Evolutionary conservation across 2,888 invertebrate genomes (phyloP), one percentile per base, ranked within the genome.

Genomic region (Lochmaea capreae): DNA sequence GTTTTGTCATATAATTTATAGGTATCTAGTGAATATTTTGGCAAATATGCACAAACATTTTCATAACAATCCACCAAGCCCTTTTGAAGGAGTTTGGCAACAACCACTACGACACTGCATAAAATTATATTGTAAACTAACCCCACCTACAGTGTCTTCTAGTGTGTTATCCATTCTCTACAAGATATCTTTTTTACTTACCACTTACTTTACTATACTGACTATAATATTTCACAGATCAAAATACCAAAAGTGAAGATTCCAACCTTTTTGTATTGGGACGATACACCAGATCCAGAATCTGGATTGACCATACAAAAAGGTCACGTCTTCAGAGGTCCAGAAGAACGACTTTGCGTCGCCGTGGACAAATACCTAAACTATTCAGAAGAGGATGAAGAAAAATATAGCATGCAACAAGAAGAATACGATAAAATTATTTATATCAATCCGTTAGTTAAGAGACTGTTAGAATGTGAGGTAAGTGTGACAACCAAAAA

Each of bases 371-470:
- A 39, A 4, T 79, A 78, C 65, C 69, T 81, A 22, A 71, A 72
- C 9, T 54, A 67, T 3, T 66, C 72, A 46, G 80, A 80, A 65
- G 79, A 79, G 9, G 89, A 90, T 76, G 84, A 84, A 39, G 88
- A 89, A 62, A 90, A 89, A 22, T 91, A 91, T 71, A 89, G 91
- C 81, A 89, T 91, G 78, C 87, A 88, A 0, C 88, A 89, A 43
- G 91, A 91, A 70, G 90, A 91, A 76, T 92, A 88, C 78, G 89
- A 90, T 10, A 86, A 87, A 46, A 85, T 91, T 67, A 91, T 91
- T 84, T 93, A 92, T 79, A 92, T 92, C 84, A 89, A 90, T 9
- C 89, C 90, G 11, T 88, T 90, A 61, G 88, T 93, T 11, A 91
- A 91, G 82, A 86, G 88, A 67, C 87, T 93, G 9, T 89, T 90